Conservation (phyloP, 2,113 vertebrate species). For the Leuciscus idus region DNA sequence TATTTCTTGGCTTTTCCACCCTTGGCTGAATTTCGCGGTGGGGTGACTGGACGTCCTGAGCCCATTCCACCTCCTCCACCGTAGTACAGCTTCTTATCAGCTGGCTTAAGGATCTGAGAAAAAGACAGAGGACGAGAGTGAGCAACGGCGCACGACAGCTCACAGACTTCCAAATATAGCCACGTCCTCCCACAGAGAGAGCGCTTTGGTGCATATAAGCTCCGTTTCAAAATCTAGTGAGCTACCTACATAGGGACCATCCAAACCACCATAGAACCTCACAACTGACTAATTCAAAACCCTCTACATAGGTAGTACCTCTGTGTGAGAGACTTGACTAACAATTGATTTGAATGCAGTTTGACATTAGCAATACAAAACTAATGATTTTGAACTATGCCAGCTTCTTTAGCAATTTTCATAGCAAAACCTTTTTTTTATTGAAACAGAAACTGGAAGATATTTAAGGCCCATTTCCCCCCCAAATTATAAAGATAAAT, state of each 20-base stretch:
- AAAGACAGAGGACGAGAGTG: conserved; percentile 4
- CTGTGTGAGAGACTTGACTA: not conserved
- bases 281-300: not conserved
- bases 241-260: not conserved
- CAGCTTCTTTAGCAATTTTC: too few species aligned
- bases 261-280: too few species aligned
- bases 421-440: too few species aligned
- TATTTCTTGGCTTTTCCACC: conserved; percentile 92
- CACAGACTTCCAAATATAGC: conserved; percentile 43
- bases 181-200: conserved; percentile 27
- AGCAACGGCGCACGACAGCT: not conserved
- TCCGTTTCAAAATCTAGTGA: not conserved
- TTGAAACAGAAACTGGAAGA: too few species aligned
- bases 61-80: conserved; percentile 85
- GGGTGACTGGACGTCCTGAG: conserved; percentile 89
- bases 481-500: not conserved
- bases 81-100: conserved; percentile 95
- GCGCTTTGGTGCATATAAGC: not conserved
- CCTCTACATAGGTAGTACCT: not conserved
- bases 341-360: not conserved
- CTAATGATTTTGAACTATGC: too few species aligned
- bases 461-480: not conserved
- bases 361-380: not conserved
- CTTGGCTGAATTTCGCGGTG: conserved; percentile 91
- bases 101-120: conserved; percentile 91